These are phyloP conservation scores for Leuciscus waleckii DNA, from an alignment of 2,797 vertebrate species.

Conservation along the genomic window DNA sequence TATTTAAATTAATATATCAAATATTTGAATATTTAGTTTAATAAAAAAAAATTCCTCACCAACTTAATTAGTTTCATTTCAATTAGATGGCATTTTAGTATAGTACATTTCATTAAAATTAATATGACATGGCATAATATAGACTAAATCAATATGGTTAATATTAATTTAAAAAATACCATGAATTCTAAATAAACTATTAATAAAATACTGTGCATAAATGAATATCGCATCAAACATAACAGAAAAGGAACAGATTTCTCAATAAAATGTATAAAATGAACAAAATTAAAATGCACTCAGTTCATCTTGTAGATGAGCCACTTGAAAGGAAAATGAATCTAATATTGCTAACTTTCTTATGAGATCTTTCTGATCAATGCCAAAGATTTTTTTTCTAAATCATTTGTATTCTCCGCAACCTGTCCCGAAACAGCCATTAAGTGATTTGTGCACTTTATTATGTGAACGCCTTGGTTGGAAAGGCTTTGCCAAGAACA, in stretches of 20 bases:
- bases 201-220: neutral
- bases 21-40: neutral
- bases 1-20: neutral
- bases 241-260: neutral
- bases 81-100: neutral
- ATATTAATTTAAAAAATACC: neutral
- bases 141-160: neutral
- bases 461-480: neutral
- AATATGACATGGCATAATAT: neutral
- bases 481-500: slow-evolving; percentile 8
- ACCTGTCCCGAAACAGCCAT: slow-evolving; percentile 16
- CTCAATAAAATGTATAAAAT: neutral
- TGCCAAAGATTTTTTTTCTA: neutral
- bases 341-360: neutral
- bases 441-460: slow-evolving; percentile 34
- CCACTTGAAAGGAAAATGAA: neutral
- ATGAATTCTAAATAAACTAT: neutral
- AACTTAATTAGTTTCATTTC: neutral
- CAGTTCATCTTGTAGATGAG: neutral
- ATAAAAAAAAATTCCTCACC: neutral
- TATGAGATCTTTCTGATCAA: neutral
- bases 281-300: neutral
- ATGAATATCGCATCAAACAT: neutral
- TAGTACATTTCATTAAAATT: neutral
- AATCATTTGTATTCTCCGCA: slow-evolving; percentile 6